Percentiles rank a stretch among this genome's conserved stretches.
Evolutionary conservation across 2,797 vertebrate species (phyloP).

Genomic region (Poecilia wingei): DNA sequence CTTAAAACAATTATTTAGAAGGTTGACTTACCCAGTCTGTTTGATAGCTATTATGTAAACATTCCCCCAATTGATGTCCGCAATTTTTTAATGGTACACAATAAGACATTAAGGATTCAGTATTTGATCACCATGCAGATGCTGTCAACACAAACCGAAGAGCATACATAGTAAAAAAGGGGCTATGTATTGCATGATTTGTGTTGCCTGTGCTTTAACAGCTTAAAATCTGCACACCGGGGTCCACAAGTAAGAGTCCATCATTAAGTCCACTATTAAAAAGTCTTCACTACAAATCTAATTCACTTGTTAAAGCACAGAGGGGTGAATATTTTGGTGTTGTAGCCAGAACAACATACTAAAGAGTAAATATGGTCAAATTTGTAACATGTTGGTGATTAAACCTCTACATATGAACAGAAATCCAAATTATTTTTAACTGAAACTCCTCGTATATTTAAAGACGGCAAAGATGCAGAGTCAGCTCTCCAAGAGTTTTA

Average conservation of each 20-base stretch:
- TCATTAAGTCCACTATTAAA: conserved; percentile 72
- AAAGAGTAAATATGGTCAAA: not conserved
- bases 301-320: conserved; percentile 8
- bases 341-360: not conserved
- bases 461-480: not conserved
- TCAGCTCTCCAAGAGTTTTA: not conserved
- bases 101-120: conserved; percentile 40
- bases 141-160: conserved; percentile 20
- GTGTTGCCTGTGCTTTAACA: conserved; percentile 50
- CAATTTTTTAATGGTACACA: conserved; percentile 23
- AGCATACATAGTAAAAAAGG: conserved; percentile 13
- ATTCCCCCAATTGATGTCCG: conserved; percentile 11
- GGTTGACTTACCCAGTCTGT: conserved; percentile 67
- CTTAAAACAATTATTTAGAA: conserved; percentile 45
- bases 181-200: conserved; percentile 27
- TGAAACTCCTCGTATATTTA: not conserved
- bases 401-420: not conserved
- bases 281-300: conserved; percentile 46
- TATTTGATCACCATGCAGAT: conserved; percentile 76
- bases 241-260: conserved; percentile 63
- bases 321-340: not conserved
- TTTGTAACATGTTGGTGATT: not conserved
- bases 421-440: not conserved
- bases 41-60: conserved; percentile 31
- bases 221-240: conserved; percentile 42